These are phyloP conservation scores for Crocallis elinguaria DNA, from an alignment of 2,888 invertebrate genomes.

Conservation along the genomic window DNA sequence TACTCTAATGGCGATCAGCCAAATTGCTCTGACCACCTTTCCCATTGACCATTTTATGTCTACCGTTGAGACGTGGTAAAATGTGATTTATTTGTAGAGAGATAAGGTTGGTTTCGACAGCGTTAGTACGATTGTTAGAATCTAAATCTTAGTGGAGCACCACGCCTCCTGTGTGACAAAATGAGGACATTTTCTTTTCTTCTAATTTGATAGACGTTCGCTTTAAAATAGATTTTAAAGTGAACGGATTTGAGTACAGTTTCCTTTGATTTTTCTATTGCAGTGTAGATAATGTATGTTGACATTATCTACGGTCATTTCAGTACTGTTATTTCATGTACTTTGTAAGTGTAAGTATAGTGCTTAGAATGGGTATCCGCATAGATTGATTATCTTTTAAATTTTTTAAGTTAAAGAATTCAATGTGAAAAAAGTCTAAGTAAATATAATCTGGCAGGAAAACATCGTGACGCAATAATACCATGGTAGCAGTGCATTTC, in stretches of 20 bases:
- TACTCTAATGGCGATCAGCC: constrained; percentile 65
- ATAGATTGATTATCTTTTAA: no score
- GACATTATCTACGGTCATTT: constrained; percentile 23
- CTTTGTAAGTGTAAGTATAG: background rate
- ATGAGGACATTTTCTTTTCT: constrained; percentile 72
- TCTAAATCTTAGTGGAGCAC: constrained; percentile 58
- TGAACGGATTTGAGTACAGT: constrained; percentile 11
- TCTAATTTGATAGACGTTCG: constrained; percentile 22
- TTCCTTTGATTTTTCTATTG: background rate
- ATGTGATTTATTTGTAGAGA: constrained; percentile 8
- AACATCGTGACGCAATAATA: no score
- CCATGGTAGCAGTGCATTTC: no score
- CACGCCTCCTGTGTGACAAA: constrained; percentile 79
- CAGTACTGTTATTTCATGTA: constrained; percentile 6
- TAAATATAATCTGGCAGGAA: no score
- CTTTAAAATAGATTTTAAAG: constrained; percentile 17
- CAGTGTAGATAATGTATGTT: constrained; percentile 1
- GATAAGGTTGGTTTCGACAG: constrained; percentile 9
- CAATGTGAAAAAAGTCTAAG: no score
- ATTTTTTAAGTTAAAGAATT: no score
- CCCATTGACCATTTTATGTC: constrained; percentile 45
- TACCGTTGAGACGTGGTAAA: constrained; percentile 12
- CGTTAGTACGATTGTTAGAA: constrained; percentile 7
- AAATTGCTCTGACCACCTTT: constrained; percentile 67
- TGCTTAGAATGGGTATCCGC: no score